phyloP scores from a whole-genome alignment of 2,888 invertebrate species.

The Malthinus flaveolus region DNA sequence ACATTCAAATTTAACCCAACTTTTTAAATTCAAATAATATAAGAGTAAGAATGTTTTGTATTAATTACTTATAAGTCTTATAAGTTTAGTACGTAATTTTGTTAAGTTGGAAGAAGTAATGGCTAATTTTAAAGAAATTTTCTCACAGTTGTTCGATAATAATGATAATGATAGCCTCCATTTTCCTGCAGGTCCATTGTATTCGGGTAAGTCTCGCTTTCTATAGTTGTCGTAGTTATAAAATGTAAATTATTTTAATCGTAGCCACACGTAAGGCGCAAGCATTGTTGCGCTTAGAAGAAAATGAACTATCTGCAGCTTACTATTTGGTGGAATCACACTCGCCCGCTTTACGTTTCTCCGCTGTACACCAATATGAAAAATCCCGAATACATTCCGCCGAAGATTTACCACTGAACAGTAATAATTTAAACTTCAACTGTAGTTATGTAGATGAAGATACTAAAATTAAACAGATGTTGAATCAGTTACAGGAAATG shows the following conservation, averaged over 20 bases:
- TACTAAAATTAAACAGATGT: slow-evolving; percentile 38
- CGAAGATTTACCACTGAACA: slow-evolving; percentile 34
- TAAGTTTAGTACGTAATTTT: not conserved
- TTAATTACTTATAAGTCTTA: not conserved
- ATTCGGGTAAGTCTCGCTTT: slow-evolving; percentile 22
- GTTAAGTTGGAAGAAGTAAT: not conserved
- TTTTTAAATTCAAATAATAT: not conserved
- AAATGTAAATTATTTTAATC: not conserved
- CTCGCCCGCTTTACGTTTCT: slow-evolving; percentile 44
- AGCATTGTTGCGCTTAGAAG: slow-evolving; percentile 35
- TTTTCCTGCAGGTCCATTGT: slow-evolving; percentile 29
- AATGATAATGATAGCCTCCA: slow-evolving; percentile 25
- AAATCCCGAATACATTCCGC: slow-evolving; percentile 31
- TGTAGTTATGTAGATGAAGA: slow-evolving; percentile 34
- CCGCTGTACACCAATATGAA: slow-evolving; percentile 42
- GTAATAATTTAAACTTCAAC: slow-evolving; percentile 40
- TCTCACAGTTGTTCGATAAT: slow-evolving; percentile 9
- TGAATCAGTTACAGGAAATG: slow-evolving; percentile 44
- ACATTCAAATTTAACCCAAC: not conserved
- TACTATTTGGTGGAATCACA: slow-evolving; percentile 48
- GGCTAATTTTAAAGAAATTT: not conserved
- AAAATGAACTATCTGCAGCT: slow-evolving; percentile 44
- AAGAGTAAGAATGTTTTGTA: not conserved
- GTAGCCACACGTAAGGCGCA: slow-evolving; percentile 31
- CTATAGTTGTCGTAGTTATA: not conserved